Percentiles rank a stretch among this genome's conserved stretches.
Conservation (phyloP, 2,113 vertebrate genomes). For the Seriola dumerili region DNA sequence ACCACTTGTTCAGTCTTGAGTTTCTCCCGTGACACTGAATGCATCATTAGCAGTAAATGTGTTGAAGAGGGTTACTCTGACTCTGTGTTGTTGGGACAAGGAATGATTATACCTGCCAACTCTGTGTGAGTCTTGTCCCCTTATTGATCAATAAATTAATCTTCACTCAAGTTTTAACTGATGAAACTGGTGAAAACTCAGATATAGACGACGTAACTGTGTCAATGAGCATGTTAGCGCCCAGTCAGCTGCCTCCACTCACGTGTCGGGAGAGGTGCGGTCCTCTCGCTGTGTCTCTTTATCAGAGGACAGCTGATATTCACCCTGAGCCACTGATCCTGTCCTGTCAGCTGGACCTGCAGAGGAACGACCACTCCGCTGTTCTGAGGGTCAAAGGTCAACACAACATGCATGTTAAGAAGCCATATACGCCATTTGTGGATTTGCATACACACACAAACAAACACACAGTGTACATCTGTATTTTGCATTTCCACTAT, state of each 20-base stretch:
- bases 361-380: constrained; percentile 66
- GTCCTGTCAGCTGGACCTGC: constrained; percentile 68
- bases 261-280: constrained; percentile 24
- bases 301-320: constrained; percentile 79
- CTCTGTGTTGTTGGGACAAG: too few relatives aligned
- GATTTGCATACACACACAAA: not conserved
- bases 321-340: constrained; percentile 67
- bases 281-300: constrained; percentile 28
- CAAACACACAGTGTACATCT: not conserved
- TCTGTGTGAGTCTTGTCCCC: too few relatives aligned
- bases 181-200: not conserved
- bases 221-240: not conserved
- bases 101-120: too few relatives aligned
- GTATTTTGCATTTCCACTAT: not conserved
- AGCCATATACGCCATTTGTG: not conserved
- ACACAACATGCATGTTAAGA: not conserved
- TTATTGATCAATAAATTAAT: too few relatives aligned
- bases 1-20: too few relatives aligned
- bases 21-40: too few relatives aligned
- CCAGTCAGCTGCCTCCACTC: constrained; percentile 38
- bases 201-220: not conserved
- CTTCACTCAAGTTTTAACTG: not conserved
- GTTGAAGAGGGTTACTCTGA: too few relatives aligned
- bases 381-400: constrained; percentile 56
- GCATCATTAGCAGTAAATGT: too few relatives aligned